Evolutionary conservation across 1,140 invertebrate genomes (phyloP).

Genomic region (Hycleus cichorii): DNA sequence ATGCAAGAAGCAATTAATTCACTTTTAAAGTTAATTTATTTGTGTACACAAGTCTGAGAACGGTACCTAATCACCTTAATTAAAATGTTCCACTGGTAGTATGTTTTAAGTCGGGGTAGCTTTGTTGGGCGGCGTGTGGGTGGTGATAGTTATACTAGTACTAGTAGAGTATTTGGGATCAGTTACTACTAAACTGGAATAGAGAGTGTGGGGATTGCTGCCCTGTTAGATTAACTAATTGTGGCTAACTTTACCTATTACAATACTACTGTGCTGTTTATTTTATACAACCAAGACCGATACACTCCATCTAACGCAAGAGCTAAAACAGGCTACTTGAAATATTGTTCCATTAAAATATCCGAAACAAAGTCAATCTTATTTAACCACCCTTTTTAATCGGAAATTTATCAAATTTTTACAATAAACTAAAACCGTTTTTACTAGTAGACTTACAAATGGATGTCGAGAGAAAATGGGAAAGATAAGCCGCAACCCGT

Average conservation of each 20-base stretch:
- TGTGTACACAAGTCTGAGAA: slow-evolving; percentile 35
- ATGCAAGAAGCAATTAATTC: slow-evolving; percentile 41
- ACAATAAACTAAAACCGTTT: no score
- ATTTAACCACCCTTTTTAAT: neutral
- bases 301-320: neutral
- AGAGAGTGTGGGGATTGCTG: neutral
- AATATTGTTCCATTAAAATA: slow-evolving; percentile 8
- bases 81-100: slow-evolving; percentile 30
- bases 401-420: neutral
- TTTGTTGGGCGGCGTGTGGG: neutral
- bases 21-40: slow-evolving; percentile 42
- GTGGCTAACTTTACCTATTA: slow-evolving; percentile 28
- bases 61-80: slow-evolving; percentile 40
- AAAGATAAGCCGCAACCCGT: neutral
- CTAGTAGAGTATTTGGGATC: no score
- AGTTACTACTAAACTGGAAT: no score
- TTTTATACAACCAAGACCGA: slow-evolving; percentile 12
- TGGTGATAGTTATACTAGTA: neutral
- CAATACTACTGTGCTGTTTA: slow-evolving; percentile 26
- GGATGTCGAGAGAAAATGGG: neutral
- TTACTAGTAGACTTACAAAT: neutral
- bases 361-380: neutral
- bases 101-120: slow-evolving; percentile 2
- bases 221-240: slow-evolving; percentile 24
- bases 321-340: neutral